Conservation (phyloP, 2,113 vertebrate genomes). For the Hippolais icterina region DNA sequence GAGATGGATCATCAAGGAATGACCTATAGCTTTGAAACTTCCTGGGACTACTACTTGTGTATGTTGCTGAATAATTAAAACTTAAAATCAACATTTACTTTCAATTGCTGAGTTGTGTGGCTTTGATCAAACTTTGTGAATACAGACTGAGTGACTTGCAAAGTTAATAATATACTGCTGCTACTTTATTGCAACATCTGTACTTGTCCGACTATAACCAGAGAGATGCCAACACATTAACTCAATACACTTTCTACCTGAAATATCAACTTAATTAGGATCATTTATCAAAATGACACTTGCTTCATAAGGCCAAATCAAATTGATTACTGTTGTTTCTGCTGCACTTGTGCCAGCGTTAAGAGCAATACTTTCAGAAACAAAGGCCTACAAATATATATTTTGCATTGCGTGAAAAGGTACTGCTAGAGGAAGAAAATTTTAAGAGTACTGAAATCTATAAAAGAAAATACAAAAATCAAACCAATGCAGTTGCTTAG, state of each 20-base stretch:
- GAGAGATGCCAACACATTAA: slow-evolving; percentile 51
- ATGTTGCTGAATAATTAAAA: slow-evolving; percentile 52
- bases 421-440: neutral
- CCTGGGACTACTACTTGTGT: neutral
- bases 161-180: slow-evolving; percentile 51
- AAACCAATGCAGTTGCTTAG: neutral
- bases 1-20: slow-evolving; percentile 49
- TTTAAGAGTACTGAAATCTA: neutral
- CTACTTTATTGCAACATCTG: slow-evolving; percentile 54
- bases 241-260: slow-evolving; percentile 70
- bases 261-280: slow-evolving; percentile 76
- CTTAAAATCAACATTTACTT: slow-evolving; percentile 38
- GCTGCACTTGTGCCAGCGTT: slow-evolving; percentile 24
- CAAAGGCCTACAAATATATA: slow-evolving; percentile 18
- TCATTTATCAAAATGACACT: slow-evolving; percentile 78
- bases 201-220: slow-evolving; percentile 58
- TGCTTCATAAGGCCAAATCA: slow-evolving; percentile 72
- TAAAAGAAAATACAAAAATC: neutral
- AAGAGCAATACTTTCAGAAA: slow-evolving; percentile 48
- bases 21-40: slow-evolving; percentile 49
- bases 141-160: slow-evolving; percentile 18
- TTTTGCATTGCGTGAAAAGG: neutral
- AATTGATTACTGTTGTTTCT: slow-evolving; percentile 71
- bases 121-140: slow-evolving; percentile 54
- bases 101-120: neutral